Evolutionary conservation across 2,888 invertebrate species (phyloP).

Genomic region (Deladenus siricidicola): DNA sequence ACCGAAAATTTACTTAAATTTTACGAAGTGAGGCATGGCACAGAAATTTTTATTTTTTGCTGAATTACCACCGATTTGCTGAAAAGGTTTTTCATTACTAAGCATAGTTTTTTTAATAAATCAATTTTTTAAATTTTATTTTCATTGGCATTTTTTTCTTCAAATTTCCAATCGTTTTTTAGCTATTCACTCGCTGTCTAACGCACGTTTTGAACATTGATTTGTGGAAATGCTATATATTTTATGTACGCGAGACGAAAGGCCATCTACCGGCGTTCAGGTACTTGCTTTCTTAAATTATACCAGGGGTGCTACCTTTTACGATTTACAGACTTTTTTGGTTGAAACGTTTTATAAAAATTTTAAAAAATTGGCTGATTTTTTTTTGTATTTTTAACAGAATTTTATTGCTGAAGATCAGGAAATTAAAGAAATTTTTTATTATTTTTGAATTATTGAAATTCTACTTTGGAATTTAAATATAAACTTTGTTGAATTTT

Average conservation of each 20-base stretch:
- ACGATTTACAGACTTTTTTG: background rate
- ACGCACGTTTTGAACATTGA: conserved; percentile 98
- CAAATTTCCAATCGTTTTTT: conserved; percentile 40
- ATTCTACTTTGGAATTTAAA: too few species aligned
- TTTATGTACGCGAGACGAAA: conserved; percentile 95
- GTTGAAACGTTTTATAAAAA: background rate
- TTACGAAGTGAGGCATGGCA: too few species aligned
- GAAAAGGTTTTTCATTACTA: conserved; percentile 74
- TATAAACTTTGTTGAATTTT: too few species aligned
- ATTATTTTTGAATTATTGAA: too few species aligned
- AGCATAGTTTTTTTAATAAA: conserved; percentile 89
- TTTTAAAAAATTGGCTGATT: too few species aligned
- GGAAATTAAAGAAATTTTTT: too few species aligned
- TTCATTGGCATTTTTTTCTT: background rate
- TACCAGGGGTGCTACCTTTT: background rate
- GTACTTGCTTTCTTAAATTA: conserved; percentile 53
- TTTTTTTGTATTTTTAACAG: too few species aligned
- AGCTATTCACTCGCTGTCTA: conserved; percentile 93
- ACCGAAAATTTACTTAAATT: too few species aligned
- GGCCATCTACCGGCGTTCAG: conserved; percentile 82
- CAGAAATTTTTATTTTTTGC: too few species aligned
- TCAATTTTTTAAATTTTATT: conserved; percentile 77
- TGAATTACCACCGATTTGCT: background rate
- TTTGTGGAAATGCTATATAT: conserved; percentile 92
- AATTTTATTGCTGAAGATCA: too few species aligned